Conservation (phyloP, 2,113 vertebrate species). For the Mastomys natalensis region DNA sequence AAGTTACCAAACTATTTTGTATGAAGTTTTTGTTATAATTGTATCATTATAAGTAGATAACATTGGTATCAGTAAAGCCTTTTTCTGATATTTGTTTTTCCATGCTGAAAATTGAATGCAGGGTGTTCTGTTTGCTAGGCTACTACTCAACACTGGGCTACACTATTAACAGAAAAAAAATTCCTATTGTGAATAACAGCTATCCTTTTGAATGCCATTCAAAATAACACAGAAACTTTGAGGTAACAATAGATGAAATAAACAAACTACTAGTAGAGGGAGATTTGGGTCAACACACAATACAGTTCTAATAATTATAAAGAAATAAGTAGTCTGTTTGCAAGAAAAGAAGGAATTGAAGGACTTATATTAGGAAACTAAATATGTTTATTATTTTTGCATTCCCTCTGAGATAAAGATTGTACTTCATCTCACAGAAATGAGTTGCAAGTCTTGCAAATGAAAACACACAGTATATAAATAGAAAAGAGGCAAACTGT, state of each 20-base stretch:
- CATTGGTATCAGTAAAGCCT: neutral
- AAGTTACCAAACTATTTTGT: neutral
- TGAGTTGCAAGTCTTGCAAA: neutral
- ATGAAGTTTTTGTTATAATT: slow-evolving; percentile 3
- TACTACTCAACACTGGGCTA: neutral
- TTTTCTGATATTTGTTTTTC: neutral
- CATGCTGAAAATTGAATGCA: neutral
- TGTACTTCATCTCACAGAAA: neutral
- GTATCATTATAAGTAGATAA: neutral
- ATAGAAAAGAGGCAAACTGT: neutral
- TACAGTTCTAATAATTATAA: neutral
- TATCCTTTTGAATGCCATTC: neutral
- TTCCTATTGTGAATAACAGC: neutral
- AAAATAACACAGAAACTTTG: neutral
- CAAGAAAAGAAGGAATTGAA: neutral
- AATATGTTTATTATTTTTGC: neutral
- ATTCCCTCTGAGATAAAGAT: slow-evolving; percentile 22
- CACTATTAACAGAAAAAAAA: neutral
- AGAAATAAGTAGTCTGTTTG: neutral
- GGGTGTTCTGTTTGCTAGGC: neutral
- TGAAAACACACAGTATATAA: neutral
- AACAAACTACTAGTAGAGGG: slow-evolving; percentile 56
- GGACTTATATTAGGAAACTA: neutral
- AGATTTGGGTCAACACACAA: neutral
- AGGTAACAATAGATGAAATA: neutral